Base-by-base conservation (phyloP, 2,888 invertebrate species). In the Tridacna gigas region DNA sequence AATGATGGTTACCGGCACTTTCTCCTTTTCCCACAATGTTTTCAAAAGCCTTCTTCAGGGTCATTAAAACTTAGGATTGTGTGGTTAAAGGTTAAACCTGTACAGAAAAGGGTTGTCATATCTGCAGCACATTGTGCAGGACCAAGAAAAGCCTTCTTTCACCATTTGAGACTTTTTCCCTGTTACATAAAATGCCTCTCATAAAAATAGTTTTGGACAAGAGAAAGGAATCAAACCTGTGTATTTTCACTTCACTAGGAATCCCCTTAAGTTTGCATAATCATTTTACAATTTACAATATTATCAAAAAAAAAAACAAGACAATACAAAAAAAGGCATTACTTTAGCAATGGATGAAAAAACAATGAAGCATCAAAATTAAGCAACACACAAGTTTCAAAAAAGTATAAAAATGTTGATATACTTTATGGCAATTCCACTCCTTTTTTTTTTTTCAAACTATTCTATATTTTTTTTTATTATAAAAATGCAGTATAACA, bases 401-500 rank as follows among this genome's bases (percentile, higher is more conserved):
- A 26, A 28, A 51, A 71, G 26, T 48, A 26, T 25, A 45, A 71
- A 45, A 60, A 71, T 48, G 56, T 66, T 61, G 60, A 78, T 65
- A 73, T 28, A 78, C 60, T 61, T 74, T 60, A 60, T 61, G 61
- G 61, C 60, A 61, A 74, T 61, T 67, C 48, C 60, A 60, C 56
- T 76, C 66, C 47, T 7, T 78, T 51, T 60, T 75, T 74, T 47
- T 71, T 28, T 61, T 51, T 61, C 37, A 20, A 37, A 18, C 82
- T 71, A 67, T 77, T 25, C 25, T 51, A 37, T 73, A 28, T 66
- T 48, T 74, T 74, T 74, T 28, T 74, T 61, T 45, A 28, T 63
- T 69, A 51, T 74, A 82, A 84, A 86, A 86, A 83, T 82, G 82
- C 82, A 80, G 80, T 82, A 83, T 76, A 86, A 86, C 80, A 83